Evolutionary conservation across 1,140 invertebrate species (phyloP), one percentile per base, ranked within the genome.

Genomic region (Rhagoletis zephyria): DNA sequence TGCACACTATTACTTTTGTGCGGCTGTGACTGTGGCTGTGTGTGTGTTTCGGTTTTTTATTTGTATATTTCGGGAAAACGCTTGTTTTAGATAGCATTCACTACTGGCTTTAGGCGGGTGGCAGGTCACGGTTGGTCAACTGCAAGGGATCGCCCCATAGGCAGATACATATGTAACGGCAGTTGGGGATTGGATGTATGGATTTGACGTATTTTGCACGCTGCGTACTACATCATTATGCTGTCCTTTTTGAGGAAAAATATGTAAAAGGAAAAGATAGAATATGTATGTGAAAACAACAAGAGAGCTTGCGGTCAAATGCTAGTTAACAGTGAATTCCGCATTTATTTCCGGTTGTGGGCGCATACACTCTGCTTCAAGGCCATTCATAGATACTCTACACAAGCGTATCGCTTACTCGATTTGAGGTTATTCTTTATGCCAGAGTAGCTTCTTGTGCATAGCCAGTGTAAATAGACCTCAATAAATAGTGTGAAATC

Each of bases 61-160:
- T 30, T 30, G 30, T 30, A 30, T 30, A 30, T 30, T 30, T 30
- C 30, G 14, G 67, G 42, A 74, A 74, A 74, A 16, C 48, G 67
- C 67, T 74, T 74, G 67, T 74, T 48, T 30, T 48, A 74, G 67
- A 74, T 74, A 74, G 9, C 42, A 45, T n/a, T 74, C 64, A 64
- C 30, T 30, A 67, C 64, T 9, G 10, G 19, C 19, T 10, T 67
- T 19, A 40, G 40, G 42, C 40, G 4, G 74, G 16, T 2, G 7
- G 48, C 7, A 63, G 61, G 61, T n/a, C n/a, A 14, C 4, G n/a
- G 1, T 14, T 63, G 61, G 61, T 63, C 61, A 63, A 63, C 4
- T 63, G 61, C 9, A 63, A 63, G 61, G 61, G 61, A 63, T 10
- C 51, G 10, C 5, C 51, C 5, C 30, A 30, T 30, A 10, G 51